phyloP scores from a whole-genome alignment of 2,797 vertebrate species.

The Microctenopoma steveboyesi region DNA sequence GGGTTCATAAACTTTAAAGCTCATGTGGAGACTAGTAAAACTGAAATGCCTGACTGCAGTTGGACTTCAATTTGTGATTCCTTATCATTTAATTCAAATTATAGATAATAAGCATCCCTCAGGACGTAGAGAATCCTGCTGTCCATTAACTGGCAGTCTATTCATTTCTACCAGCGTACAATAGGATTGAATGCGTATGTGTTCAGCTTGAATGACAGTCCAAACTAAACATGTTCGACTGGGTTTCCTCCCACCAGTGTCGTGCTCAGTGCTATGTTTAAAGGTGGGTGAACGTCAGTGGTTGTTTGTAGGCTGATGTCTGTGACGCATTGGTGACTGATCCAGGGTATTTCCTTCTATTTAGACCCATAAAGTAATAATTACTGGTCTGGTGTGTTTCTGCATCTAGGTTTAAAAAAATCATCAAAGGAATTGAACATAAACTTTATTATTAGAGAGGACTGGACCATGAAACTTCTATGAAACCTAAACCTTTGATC shows the following conservation, averaged over 20 bases:
- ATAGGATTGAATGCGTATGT: conserved; percentile 12
- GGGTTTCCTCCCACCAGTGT: conserved; percentile 40
- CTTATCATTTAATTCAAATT: conserved; percentile 47
- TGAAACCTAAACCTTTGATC: too few relatives aligned
- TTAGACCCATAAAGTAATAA: conserved; percentile 15
- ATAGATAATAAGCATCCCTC: conserved; percentile 7
- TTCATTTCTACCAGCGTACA: neutral
- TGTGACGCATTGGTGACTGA: conserved; percentile 16
- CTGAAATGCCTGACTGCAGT: neutral
- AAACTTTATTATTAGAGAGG: neutral
- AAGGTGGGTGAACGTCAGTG: conserved; percentile 38
- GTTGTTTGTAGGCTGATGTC: conserved; percentile 26
- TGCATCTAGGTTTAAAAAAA: neutral
- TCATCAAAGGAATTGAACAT: neutral
- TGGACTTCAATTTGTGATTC: conserved; percentile 11
- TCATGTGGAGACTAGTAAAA: neutral
- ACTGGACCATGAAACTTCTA: too few relatives aligned
- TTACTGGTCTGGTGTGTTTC: neutral
- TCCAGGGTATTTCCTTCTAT: conserved; percentile 30
- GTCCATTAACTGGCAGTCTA: conserved; percentile 5
- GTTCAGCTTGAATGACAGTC: conserved; percentile 26
- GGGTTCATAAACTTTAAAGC: too few relatives aligned
- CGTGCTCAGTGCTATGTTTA: conserved; percentile 22
- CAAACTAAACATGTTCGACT: conserved; percentile 18
- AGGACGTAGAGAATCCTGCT: neutral